Conservation (phyloP, 2,888 invertebrate genomes). For the Drosophila recens region DNA sequence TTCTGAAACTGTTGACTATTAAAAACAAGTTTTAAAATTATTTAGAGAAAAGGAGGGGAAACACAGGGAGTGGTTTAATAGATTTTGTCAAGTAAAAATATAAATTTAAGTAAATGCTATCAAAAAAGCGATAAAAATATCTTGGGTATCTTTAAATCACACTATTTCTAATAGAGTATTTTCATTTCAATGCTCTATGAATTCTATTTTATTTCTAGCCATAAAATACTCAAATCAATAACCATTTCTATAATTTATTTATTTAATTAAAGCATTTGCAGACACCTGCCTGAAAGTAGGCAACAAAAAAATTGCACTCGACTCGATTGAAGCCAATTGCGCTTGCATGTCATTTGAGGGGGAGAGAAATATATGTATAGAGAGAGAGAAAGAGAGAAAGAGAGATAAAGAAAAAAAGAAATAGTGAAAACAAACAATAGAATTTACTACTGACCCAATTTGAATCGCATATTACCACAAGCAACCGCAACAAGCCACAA, state of each 20-base stretch:
- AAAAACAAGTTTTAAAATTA: too few relatives aligned
- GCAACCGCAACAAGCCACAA: slow-evolving; percentile 39
- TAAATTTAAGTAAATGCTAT: too few relatives aligned
- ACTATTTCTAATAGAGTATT: too few relatives aligned
- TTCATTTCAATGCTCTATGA: too few relatives aligned
- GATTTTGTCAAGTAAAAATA: too few relatives aligned
- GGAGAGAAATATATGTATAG: background rate
- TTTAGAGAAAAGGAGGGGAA: too few relatives aligned
- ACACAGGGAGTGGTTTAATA: too few relatives aligned
- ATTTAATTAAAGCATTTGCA: slow-evolving; percentile 24
- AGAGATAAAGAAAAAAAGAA: background rate
- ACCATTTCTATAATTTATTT: slow-evolving; percentile 7
- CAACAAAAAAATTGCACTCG: slow-evolving; percentile 26
- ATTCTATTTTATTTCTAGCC: background rate
- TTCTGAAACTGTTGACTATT: too few relatives aligned
- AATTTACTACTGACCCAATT: slow-evolving; percentile 74
- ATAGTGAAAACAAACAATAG: slow-evolving; percentile 59
- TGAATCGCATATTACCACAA: slow-evolving; percentile 42
- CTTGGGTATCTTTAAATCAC: too few relatives aligned
- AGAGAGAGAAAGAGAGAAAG: background rate
- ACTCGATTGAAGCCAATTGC: slow-evolving; percentile 16
- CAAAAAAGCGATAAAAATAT: too few relatives aligned
- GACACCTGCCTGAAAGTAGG: slow-evolving; percentile 41
- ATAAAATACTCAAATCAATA: background rate
- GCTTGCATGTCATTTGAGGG: slow-evolving; percentile 26